Base-by-base conservation (phyloP, 2,797 vertebrate genomes). In the Clarias pachynema region DNA sequence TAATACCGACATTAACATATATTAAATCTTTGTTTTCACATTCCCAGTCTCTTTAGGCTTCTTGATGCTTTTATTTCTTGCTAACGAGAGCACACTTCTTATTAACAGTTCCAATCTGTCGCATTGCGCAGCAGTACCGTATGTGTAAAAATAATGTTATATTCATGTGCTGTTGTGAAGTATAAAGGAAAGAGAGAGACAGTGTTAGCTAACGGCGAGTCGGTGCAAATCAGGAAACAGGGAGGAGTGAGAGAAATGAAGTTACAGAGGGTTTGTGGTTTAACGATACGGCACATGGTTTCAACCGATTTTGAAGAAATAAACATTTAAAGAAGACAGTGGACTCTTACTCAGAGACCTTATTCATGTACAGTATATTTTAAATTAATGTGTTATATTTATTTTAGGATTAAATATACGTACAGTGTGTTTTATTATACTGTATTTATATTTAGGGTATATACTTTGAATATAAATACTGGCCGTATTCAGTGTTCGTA, bases 101-200 rank as follows among this genome's bases (percentile, higher is more conserved):
- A 59, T 77, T 24, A 77, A 14, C 29, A 24, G 53, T 22, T 77
- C 14, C 4, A 6, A 22, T 34, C 56, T 77, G 29, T 7, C 10
- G 20, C 29, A 74, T 49, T 26, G 37, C 5, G 40, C 24, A 15
- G 15, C 49, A 14, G 49, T 53, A 37, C 34, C 1, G 34, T 37
- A 57, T 12, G 53, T 77, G 56, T 24, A 60, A 77, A 37, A 77
- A 77, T 24, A 60, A 34, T 59, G 74, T 77, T 24, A 37, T 59
- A 59, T 77, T 77, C 56, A 77, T 31, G 53, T 14, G 53, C 29
- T 12, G 31, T 37, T 60, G 74, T 37, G 31, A 78, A 24, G 56
- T 15, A 60, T 24, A 78, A 60, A 14, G 75, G 24, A 18, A 53
- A 53, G 73, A 73, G 44, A 16, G n/a, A 74, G 29, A 34, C 7